These are phyloP conservation scores for Camponotus vicinus DNA, from an alignment of 1,140 invertebrate species.

Conservation along the genomic window DNA sequence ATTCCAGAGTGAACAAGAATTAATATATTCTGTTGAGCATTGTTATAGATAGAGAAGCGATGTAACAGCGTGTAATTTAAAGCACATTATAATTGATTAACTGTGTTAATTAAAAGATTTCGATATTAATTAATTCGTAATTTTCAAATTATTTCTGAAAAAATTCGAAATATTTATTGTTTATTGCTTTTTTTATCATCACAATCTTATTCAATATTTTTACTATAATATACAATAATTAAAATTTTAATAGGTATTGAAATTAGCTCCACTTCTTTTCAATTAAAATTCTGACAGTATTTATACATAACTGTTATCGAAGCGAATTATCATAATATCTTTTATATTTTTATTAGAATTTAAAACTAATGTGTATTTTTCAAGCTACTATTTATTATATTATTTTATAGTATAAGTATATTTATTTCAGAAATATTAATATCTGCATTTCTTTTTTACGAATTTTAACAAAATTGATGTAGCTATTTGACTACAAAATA, in stretches of 20 bases:
- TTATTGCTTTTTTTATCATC: not conserved
- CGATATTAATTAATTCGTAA: not conserved
- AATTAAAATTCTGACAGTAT: not conserved
- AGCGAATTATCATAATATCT: not conserved
- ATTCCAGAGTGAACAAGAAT: not conserved
- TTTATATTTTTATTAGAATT: not conserved
- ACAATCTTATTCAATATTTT: slow-evolving; percentile 1
- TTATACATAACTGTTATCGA: not conserved
- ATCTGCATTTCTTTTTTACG: not conserved
- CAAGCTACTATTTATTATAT: slow-evolving; percentile 2
- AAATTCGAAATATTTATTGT: not conserved
- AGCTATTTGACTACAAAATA: not conserved
- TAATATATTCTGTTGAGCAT: not conserved
- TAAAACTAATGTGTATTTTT: not conserved
- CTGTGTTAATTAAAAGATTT: slow-evolving; percentile 21
- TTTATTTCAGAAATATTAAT: not conserved
- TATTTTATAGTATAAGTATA: not conserved
- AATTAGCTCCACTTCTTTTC: not conserved
- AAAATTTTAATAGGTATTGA: not conserved
- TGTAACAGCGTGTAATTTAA: not conserved
- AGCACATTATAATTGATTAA: slow-evolving; percentile 8
- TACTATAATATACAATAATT: slow-evolving; percentile 10
- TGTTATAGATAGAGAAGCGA: not conserved
- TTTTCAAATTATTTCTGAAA: not conserved
- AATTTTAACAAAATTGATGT: not conserved